Percentiles rank a stretch among this genome's conserved stretches.
Conservation (phyloP, 1,140 invertebrate genomes). For the Meloidogyne floridensis region DNA sequence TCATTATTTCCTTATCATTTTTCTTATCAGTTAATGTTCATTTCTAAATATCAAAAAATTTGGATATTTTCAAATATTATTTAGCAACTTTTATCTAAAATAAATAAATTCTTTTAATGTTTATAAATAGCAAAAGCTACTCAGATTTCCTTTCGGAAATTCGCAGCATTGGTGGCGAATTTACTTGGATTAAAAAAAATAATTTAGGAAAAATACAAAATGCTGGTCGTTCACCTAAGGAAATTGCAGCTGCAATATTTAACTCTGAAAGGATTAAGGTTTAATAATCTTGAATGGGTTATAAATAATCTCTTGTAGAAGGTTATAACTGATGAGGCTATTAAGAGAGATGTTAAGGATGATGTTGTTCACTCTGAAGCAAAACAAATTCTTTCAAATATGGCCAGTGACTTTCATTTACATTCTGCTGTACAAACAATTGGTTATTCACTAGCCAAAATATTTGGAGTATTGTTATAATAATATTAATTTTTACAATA, state of each 20-base stretch:
- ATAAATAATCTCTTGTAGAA: conserved; percentile 3
- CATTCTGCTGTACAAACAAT: conserved; percentile 22
- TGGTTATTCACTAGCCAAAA: conserved; percentile 33
- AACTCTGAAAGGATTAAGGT: background rate
- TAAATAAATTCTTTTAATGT: background rate
- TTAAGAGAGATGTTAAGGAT: background rate
- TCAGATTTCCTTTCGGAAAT: conserved; percentile 11
- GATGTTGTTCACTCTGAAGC: conserved; percentile 20
- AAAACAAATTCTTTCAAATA: conserved; percentile 31
- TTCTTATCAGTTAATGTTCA: too few relatives aligned
- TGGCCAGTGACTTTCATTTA: conserved; percentile 39
- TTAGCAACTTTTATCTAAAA: too few relatives aligned
- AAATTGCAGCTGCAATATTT: conserved; percentile 23
- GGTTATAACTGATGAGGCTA: background rate
- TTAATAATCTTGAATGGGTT: background rate
- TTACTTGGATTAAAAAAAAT: background rate
- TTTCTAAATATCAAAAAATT: too few relatives aligned
- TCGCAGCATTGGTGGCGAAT: conserved; percentile 4
- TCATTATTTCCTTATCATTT: too few relatives aligned
- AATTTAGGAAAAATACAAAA: conserved; percentile 12
- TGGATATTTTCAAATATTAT: too few relatives aligned
- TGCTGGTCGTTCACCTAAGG: conserved; percentile 24
- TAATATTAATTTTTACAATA: conserved; percentile 75
- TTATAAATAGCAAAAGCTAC: background rate
- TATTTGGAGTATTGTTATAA: conserved; percentile 42